These are phyloP conservation scores for Corythucha ciliata DNA, from an alignment of 2,888 invertebrate species.

Conservation along the genomic window DNA sequence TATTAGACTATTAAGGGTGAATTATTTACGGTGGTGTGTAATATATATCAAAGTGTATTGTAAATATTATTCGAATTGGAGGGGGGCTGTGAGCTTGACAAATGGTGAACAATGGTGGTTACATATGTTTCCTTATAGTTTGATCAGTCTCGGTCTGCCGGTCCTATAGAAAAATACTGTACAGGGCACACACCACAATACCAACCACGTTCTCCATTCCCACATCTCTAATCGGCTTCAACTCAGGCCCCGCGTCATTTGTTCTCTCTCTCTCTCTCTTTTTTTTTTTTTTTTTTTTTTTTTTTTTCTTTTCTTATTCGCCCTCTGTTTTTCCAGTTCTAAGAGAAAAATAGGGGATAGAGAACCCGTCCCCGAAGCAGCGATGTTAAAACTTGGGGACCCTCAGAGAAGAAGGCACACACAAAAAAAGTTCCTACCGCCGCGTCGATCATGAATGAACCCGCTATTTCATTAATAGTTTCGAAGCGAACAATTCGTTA, in stretches of 20 bases:
- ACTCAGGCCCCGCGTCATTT: slow-evolving; percentile 21
- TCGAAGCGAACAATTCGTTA: slow-evolving; percentile 17
- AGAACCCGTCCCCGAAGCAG: too few relatives aligned
- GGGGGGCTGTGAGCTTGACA: slow-evolving; percentile 17
- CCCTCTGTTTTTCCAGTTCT: too few relatives aligned
- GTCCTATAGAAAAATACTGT: slow-evolving; percentile 19
- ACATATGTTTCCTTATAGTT: slow-evolving; percentile 31
- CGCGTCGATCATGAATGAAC: slow-evolving; percentile 9
- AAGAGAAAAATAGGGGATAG: too few relatives aligned
- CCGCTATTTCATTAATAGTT: slow-evolving; percentile 11
- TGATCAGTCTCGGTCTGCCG: slow-evolving; percentile 29
- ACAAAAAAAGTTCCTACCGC: too few relatives aligned
- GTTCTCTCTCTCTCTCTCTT: too few relatives aligned
- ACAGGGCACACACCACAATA: slow-evolving; percentile 22
- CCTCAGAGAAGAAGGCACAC: too few relatives aligned
- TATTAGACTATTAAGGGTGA: neutral
- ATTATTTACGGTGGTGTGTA: slow-evolving; percentile 30
- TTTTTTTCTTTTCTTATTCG: too few relatives aligned
- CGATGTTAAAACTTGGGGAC: too few relatives aligned
- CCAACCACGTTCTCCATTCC: slow-evolving; percentile 30
- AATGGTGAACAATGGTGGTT: slow-evolving; percentile 23
- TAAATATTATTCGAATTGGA: slow-evolving; percentile 32
- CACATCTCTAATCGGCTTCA: slow-evolving; percentile 29
- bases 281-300: too few relatives aligned
- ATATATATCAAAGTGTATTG: slow-evolving; percentile 34